phyloP scores from a whole-genome alignment of 2,113 vertebrate genomes.

The Ammodramus savannarum region DNA sequence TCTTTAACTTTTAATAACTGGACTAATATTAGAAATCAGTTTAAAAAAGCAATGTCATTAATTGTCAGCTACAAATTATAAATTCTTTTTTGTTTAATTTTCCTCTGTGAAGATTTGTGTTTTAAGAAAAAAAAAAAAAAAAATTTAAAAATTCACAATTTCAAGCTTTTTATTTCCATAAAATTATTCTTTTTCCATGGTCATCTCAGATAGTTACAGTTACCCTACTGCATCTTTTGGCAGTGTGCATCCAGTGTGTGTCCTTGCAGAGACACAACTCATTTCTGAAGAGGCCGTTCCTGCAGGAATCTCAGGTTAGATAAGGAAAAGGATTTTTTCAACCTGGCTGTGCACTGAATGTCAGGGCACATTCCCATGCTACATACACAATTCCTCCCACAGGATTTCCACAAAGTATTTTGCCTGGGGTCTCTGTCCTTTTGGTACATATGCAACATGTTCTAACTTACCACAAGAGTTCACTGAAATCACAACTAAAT shows the following conservation, averaged over 20 bases:
- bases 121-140: background rate
- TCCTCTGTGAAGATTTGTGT: background rate
- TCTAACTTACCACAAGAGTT: background rate
- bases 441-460: rapidly evolving
- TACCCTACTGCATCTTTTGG: background rate
- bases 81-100: background rate
- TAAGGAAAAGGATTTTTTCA: background rate
- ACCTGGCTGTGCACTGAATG: background rate
- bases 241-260: background rate
- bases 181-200: background rate
- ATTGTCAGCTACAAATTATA: background rate
- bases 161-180: background rate
- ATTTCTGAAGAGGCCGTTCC: background rate
- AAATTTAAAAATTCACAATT: rapidly evolving
- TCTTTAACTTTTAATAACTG: background rate
- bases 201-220: background rate
- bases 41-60: background rate
- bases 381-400: background rate
- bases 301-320: background rate
- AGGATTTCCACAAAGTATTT: background rate
- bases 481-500: background rate
- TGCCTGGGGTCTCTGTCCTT: background rate
- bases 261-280: background rate
- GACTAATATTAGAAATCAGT: background rate
- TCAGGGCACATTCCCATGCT: background rate